Conservation (phyloP, 2,797 vertebrate genomes). For the Melanotaenia parkinsoni region DNA sequence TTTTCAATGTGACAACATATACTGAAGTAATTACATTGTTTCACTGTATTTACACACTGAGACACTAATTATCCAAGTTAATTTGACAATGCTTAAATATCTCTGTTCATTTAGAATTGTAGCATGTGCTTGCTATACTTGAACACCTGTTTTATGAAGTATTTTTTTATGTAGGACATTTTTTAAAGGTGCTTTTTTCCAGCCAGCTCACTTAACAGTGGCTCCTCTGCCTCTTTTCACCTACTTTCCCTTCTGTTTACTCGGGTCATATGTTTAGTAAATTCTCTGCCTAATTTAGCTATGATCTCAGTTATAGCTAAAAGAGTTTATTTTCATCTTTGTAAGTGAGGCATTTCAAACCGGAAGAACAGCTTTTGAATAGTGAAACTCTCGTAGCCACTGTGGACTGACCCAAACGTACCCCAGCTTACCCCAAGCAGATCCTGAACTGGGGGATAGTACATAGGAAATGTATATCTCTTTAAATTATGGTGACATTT, state of each 20-base stretch:
- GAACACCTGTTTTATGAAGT: background rate
- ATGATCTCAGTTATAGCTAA: background rate
- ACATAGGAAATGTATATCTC: too few relatives aligned
- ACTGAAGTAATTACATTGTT: background rate
- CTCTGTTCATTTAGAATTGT: background rate
- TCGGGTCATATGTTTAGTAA: background rate
- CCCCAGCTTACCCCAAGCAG: background rate
- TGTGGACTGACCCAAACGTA: background rate
- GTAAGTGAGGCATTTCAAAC: background rate
- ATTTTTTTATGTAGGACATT: background rate
- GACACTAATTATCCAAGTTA: background rate
- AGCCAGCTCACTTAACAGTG: background rate
- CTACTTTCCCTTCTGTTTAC: background rate
- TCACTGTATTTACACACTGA: background rate
- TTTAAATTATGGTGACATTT: too few relatives aligned
- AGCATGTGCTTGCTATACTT: background rate
- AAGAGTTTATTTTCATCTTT: background rate
- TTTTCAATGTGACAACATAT: background rate
- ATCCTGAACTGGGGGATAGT: background rate
- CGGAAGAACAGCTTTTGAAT: background rate
- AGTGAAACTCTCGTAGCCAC: background rate
- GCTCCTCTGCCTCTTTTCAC: background rate
- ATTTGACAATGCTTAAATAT: background rate
- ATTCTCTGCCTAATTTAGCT: background rate
- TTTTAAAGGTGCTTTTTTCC: background rate